These are phyloP conservation scores for Sycophila texana DNA, from an alignment of 2,888 invertebrate genomes.

Conservation along the genomic window DNA sequence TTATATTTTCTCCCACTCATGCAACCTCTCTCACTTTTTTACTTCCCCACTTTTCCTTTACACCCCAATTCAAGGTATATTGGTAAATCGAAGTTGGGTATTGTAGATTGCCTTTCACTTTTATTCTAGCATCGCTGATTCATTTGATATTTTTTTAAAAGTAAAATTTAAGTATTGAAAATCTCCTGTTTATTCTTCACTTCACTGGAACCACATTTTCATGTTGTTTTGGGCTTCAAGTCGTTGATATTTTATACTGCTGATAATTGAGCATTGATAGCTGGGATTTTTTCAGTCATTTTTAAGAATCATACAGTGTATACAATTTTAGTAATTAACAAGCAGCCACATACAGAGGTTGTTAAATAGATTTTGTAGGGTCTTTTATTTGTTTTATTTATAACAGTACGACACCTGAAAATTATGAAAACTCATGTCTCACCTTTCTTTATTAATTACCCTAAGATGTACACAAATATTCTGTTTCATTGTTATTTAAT, in stretches of 20 bases:
- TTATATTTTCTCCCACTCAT: neutral
- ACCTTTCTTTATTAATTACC: conserved; percentile 70
- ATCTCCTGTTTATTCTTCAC: conserved; percentile 35
- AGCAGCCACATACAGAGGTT: conserved; percentile 61
- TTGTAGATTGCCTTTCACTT: conserved; percentile 15
- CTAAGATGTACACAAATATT: conserved; percentile 71
- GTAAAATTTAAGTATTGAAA: neutral
- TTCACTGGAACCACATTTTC: conserved; percentile 14
- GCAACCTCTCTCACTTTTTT: neutral
- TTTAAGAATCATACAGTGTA: neutral
- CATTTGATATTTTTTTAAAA: conserved; percentile 6
- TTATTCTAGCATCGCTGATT: conserved; percentile 23
- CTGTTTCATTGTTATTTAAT: conserved; percentile 65
- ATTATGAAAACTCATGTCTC: conserved; percentile 74
- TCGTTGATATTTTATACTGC: conserved; percentile 14
- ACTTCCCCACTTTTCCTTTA: neutral
- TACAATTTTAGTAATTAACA: conserved; percentile 59
- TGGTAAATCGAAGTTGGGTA: neutral
- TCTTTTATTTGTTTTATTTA: conserved; percentile 55
- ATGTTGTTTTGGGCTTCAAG: conserved; percentile 6
- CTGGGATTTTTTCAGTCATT: neutral
- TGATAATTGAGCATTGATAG: conserved; percentile 12
- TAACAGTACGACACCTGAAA: conserved; percentile 71
- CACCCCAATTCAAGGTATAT: conserved; percentile 8
- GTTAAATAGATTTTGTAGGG: conserved; percentile 51